Evolutionary conservation across 2,888 invertebrate species (phyloP), one percentile per base, ranked within the genome.

Genomic region (Trypoxylon attenuatum): DNA sequence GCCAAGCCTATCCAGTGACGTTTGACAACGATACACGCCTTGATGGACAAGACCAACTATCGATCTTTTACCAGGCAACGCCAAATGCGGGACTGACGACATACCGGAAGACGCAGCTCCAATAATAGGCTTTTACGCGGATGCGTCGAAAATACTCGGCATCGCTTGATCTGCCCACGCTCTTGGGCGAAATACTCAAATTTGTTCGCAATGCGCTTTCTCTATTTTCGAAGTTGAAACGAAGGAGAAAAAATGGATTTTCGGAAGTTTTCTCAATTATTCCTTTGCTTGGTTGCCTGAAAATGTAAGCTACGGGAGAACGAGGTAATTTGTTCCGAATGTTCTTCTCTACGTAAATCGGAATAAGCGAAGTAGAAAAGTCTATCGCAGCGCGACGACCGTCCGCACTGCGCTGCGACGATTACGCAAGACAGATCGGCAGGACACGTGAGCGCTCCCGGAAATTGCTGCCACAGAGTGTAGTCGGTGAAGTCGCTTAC

Each of bases 71-170:
- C 33, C n/a, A 33, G 33, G 6, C n/a, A 33, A 33, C 51, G n/a
- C 19, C 41, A 29, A 29, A 56, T 38, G 25, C 18, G 25, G 46
- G 39, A 22, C 46, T 25, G 51, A 42, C 53, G 49, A 39, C 58
- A 51, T 43, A 50, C n/a, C n/a, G 65, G 57, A 57, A 58, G 57
- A 51, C 25, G 29, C 51, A 41, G 23, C 16, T 61, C 58, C 65
- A 58, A 64, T 58, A 73, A 73, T 73, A 73, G 55, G 49, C 16
- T 18, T 56, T 53, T 52, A 55, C 54, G 64, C 42, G n/a, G 47
- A 25, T 42, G 61, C 69, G 65, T 69, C 61, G 27, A 65, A 72
- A 72, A 72, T 61, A 73, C 53, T 59, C 49, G 29, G 51, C 50
- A 39, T 52, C 54, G 55, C 53, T 65, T 47, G 65, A 56, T 51